phyloP scores from a whole-genome alignment of 2,888 invertebrate genomes.

The Scrobipalpa atriplicella region DNA sequence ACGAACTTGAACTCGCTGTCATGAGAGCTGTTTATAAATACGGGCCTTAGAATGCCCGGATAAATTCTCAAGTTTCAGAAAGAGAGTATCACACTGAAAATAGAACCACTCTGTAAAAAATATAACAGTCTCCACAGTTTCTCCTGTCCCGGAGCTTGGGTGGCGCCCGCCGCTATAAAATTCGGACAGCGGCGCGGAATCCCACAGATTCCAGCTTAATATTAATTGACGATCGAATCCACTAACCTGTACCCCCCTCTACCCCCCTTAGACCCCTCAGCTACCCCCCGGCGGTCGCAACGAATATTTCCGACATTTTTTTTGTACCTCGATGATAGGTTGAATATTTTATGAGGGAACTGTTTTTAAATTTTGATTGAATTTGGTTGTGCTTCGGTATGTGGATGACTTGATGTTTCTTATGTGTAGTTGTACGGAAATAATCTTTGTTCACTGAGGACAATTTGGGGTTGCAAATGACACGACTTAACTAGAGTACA shows the following conservation, averaged over 20 bases:
- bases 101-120: too few relatives aligned
- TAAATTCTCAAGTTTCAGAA: too few relatives aligned
- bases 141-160: constrained; percentile 65
- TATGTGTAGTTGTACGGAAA: neutral
- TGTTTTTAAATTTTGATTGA: constrained; percentile 19
- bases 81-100: too few relatives aligned
- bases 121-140: constrained; percentile 46
- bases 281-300: constrained; percentile 4
- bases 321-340: constrained; percentile 22
- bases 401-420: neutral
- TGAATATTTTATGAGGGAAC: constrained; percentile 17
- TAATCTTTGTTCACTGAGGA: too few relatives aligned
- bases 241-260: constrained; percentile 55
- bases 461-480: too few relatives aligned
- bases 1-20: too few relatives aligned
- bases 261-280: constrained; percentile 29
- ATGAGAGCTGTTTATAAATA: too few relatives aligned
- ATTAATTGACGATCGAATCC: constrained; percentile 81
- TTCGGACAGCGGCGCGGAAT: constrained; percentile 82
- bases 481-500: too few relatives aligned
- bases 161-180: constrained; percentile 82
- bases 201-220: constrained; percentile 81
- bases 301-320: constrained; percentile 21
- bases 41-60: too few relatives aligned
- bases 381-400: neutral